Percentiles rank a stretch among this genome's conserved stretches.
Evolutionary conservation across 2,113 vertebrate genomes (phyloP).

Genomic region (Dipodomys stephensi): DNA sequence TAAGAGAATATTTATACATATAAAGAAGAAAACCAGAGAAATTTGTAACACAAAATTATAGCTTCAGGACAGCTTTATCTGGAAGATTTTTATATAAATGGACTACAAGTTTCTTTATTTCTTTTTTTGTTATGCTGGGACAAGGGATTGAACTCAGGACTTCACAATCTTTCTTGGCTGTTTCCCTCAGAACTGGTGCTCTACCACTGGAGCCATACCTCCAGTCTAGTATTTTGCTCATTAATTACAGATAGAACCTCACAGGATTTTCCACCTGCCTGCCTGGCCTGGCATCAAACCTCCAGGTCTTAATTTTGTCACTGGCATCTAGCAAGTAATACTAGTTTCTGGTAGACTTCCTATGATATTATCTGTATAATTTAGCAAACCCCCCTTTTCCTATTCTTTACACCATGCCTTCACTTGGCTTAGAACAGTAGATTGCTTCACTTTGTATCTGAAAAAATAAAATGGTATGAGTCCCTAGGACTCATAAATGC

Average conservation of each 20-base stretch:
- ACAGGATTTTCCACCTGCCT: no score
- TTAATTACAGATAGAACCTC: no score
- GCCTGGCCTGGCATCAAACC: no score
- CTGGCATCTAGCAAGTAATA: background rate
- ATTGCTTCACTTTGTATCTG: background rate
- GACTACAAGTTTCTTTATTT: no score
- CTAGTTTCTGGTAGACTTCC: background rate
- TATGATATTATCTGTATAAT: background rate
- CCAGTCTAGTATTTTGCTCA: no score
- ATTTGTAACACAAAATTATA: slow-evolving; percentile 31
- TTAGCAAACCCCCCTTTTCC: background rate
- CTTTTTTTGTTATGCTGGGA: no score
- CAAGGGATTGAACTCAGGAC: no score
- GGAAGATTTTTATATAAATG: background rate
- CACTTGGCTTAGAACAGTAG: background rate
- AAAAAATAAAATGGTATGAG: background rate
- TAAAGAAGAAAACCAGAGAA: slow-evolving; percentile 30
- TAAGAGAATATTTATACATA: background rate
- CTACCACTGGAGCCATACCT: no score
- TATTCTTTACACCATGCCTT: background rate
- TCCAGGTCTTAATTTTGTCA: no score
- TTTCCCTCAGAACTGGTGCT: no score
- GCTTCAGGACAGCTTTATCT: slow-evolving; percentile 22
- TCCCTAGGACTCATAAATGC: background rate
- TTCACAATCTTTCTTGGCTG: no score